Evolutionary conservation across 2,888 invertebrate species (phyloP).

Genomic region (Nymphalis c-album): DNA sequence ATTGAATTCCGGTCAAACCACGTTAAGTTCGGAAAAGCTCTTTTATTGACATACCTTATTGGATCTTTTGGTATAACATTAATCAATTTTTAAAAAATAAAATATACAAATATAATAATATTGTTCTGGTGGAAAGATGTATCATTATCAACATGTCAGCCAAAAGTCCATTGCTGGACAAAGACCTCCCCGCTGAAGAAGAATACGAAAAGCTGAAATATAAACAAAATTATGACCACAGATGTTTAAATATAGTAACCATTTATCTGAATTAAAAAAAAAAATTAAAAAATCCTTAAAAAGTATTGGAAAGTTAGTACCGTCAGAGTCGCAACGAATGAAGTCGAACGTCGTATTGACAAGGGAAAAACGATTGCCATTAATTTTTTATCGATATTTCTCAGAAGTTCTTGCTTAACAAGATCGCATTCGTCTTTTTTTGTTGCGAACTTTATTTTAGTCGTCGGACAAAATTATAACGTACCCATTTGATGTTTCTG

Average conservation of each 20-base stretch:
- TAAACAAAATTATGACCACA: not conserved
- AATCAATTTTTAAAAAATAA: too few species aligned
- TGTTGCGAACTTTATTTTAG: constrained; percentile 12
- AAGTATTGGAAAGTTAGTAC: constrained; percentile 2
- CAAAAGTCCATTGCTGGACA: too few species aligned
- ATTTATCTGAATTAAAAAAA: not conserved
- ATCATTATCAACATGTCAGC: too few species aligned
- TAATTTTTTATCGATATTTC: constrained; percentile 30
- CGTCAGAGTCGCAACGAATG: constrained; percentile 16
- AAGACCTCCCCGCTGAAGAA: too few species aligned
- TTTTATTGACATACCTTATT: too few species aligned
- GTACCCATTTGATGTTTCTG: constrained; percentile 8
- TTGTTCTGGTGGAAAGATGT: too few species aligned
- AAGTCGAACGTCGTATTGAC: constrained; percentile 26
- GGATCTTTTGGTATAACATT: too few species aligned
- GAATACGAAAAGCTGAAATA: too few species aligned
- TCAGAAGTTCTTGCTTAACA: constrained; percentile 29
- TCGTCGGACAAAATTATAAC: constrained; percentile 20
- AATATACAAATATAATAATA: too few species aligned
- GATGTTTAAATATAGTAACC: not conserved
- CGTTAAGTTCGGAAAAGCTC: too few species aligned
- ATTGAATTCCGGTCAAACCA: too few species aligned
- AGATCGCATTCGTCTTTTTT: constrained; percentile 24
- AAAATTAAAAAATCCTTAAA: not conserved
- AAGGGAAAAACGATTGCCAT: constrained; percentile 19